Conservation (phyloP, 2,797 vertebrate species). For the Lepilemur septentrionalis region DNA sequence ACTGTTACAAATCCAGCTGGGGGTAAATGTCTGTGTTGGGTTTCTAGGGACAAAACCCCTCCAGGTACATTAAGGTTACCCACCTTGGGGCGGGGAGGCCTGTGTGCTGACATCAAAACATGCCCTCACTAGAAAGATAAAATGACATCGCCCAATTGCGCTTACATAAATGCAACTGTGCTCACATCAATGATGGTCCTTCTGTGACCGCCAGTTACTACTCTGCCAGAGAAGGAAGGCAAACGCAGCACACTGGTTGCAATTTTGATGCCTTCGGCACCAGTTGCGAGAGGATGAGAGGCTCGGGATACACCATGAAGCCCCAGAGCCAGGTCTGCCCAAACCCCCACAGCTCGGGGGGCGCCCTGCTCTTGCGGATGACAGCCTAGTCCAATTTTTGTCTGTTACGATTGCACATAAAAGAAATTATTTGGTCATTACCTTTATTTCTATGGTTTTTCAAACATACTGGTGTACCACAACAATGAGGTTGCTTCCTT, state of each 20-base stretch:
- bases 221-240: not conserved
- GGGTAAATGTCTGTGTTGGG: not conserved
- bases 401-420: not conserved
- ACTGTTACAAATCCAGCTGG: not conserved
- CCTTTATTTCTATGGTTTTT: not conserved
- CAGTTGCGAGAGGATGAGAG: not conserved
- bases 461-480: not conserved
- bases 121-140: not conserved
- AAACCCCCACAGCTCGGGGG: not conserved
- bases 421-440: not conserved
- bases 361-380: not conserved
- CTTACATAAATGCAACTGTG: too few species aligned
- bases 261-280: not conserved
- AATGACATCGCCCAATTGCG: not conserved
- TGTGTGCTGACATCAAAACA: not conserved
- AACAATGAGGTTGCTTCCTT: not conserved
- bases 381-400: not conserved
- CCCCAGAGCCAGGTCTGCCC: not conserved
- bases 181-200: not conserved
- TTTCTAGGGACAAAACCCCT: not conserved
- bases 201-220: not conserved
- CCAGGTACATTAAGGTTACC: not conserved
- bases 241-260: not conserved
- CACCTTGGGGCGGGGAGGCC: accelerated
- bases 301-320: not conserved